Percentiles rank a stretch among this genome's conserved stretches.
Evolutionary conservation across 2,888 invertebrate species (phyloP).

Genomic region (Nowickia ferox): DNA sequence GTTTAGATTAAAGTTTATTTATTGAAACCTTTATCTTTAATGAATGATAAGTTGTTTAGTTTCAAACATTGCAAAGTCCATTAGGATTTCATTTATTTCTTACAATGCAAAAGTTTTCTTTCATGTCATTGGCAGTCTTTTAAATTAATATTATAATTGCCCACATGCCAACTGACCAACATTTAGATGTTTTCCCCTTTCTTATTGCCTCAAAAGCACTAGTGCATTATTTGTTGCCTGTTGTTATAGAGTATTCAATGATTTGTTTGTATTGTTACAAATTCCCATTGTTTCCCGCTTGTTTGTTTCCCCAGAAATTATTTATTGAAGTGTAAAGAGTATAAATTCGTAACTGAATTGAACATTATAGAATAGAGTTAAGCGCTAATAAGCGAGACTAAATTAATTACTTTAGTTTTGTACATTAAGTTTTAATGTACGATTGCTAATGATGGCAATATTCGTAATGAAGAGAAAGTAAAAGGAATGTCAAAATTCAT

Average conservation of each 20-base stretch:
- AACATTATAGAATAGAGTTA: conserved; percentile 11
- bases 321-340: conserved; percentile 16
- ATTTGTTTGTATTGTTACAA: conserved; percentile 15
- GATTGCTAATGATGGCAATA: neutral
- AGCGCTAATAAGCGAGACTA: neutral
- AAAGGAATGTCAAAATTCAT: neutral
- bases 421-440: neutral
- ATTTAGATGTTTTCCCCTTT: neutral
- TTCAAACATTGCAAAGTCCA: neutral
- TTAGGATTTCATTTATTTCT: neutral
- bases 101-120: neutral
- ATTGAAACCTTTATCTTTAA: neutral
- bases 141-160: conserved; percentile 7
- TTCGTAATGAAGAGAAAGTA: neutral
- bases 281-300: neutral
- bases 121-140: neutral
- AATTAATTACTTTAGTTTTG: conserved; percentile 1
- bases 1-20: neutral
- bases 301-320: conserved; percentile 3
- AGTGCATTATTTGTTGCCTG: neutral
- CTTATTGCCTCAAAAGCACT: neutral
- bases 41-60: neutral
- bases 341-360: neutral
- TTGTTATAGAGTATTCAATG: neutral
- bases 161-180: neutral